Percentiles rank a stretch among this genome's conserved stretches.
Conservation (phyloP, 1,140 invertebrate species). For the Drosophila orena region DNA sequence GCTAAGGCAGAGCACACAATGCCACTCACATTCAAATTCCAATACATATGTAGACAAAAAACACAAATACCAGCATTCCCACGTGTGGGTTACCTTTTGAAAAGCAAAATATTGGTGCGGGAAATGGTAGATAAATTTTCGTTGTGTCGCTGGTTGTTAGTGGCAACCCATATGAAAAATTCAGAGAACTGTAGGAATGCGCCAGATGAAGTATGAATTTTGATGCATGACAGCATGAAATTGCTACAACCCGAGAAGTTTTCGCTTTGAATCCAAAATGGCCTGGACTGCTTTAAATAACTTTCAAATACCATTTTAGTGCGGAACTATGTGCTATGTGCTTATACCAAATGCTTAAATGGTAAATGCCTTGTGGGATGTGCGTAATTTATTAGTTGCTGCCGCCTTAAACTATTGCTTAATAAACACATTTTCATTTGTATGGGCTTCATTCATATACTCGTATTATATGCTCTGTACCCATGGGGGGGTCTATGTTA, state of each 20-base stretch:
- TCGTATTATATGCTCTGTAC: not conserved
- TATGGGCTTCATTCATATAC: not conserved
- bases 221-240: conserved; percentile 16
- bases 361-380: not conserved
- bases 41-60: conserved; percentile 8
- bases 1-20: conserved; percentile 18
- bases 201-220: conserved; percentile 39
- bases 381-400: too few relatives aligned
- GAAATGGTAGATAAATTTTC: conserved; percentile 3
- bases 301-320: too few relatives aligned
- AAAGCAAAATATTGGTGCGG: conserved; percentile 1
- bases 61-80: conserved; percentile 21
- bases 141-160: conserved; percentile 10
- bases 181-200: conserved; percentile 17
- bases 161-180: conserved; percentile 29
- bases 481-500: not conserved
- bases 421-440: not conserved
- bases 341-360: not conserved
- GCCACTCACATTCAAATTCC: conserved; percentile 31
- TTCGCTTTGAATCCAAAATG: not conserved
- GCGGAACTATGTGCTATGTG: too few relatives aligned
- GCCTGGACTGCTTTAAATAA: too few relatives aligned
- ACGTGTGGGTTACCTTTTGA: conserved; percentile 30
- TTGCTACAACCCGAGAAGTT: conserved; percentile 1
- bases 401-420: not conserved